Percentiles rank a stretch among this genome's conserved stretches.
Conservation (phyloP, 2,888 invertebrate species). For the Morpho deidamia region DNA sequence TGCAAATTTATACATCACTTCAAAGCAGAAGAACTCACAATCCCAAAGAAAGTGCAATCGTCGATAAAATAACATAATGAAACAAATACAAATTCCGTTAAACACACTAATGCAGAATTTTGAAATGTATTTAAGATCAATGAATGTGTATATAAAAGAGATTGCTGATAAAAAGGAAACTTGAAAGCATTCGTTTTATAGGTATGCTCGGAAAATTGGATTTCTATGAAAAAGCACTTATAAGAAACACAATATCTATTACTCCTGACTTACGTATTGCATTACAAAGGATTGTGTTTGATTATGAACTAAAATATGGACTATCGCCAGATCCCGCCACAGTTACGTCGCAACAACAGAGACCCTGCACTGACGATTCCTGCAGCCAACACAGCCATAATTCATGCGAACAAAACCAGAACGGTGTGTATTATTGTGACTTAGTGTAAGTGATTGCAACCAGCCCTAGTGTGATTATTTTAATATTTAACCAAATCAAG, state of each 20-base stretch:
- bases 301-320: slow-evolving; percentile 27
- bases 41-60: no score
- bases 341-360: slow-evolving; percentile 37
- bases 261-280: no score
- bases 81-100: background rate
- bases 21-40: no score
- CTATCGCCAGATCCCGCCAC: slow-evolving; percentile 54
- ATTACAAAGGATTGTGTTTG: no score
- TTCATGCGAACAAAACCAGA: slow-evolving; percentile 50
- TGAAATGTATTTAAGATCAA: no score
- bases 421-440: slow-evolving; percentile 51
- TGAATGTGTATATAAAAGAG: background rate
- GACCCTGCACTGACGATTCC: slow-evolving; percentile 52
- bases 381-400: slow-evolving; percentile 61
- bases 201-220: background rate
- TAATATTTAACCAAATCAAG: background rate
- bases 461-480: background rate
- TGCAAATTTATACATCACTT: no score
- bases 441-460: slow-evolving; percentile 8
- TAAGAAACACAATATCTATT: no score
- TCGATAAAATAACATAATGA: background rate
- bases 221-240: no score
- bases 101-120: background rate
- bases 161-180: background rate
- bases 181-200: background rate